Base-by-base conservation (phyloP, 2,797 vertebrate genomes). In the Gobionotothen gibberifrons region DNA sequence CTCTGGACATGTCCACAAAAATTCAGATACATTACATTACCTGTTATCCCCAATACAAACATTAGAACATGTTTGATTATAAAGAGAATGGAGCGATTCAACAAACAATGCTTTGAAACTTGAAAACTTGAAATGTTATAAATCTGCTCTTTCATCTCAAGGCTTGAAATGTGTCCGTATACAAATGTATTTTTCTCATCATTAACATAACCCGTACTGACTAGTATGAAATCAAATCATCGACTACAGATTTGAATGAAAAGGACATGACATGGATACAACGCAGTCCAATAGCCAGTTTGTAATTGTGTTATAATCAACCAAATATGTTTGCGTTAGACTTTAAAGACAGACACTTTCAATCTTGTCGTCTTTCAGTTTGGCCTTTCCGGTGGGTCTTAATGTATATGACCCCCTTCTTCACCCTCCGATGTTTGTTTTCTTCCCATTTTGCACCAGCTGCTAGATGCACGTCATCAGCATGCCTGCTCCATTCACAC, bases 91-190 rank as follows among this genome's bases (percentile, higher is more conserved):
- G 21, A 40, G 15, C 9, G 1, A 3, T 52, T 43, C 12, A 57
- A n/a, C 55, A 70, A 67, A 40, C 39, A 3, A n/a, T 6, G 14
- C 16, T 48, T 59, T 65, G 13, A 59, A 63, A 44, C 52, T 36
- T 1, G 5, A 39, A 57, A 51, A 19, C 29, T 26, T 22, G 59
- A 68, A 51, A 52, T 22, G n/a, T 36, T 5, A 40, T 12, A 48
- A 72, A 65, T n/a, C 44, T 21, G 21, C 49, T 7, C 14, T 60
- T 9, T 69, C 32, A 19, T 51, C 49, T 46, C 12, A 26, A 21
- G 36, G 40, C 29, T 16, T 36, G 21, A 52, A 49, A 12, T 1
- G 40, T n/a, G 29, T 14, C 44, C 57, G 13, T 40, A 4, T 47
- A 36, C 5, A 42, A 63, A 54, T 21, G n/a, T 53, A 39, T 46